These are phyloP conservation scores for Aphelocoma californica DNA, from an alignment of 2,797 vertebrate species.

Conservation along the genomic window DNA sequence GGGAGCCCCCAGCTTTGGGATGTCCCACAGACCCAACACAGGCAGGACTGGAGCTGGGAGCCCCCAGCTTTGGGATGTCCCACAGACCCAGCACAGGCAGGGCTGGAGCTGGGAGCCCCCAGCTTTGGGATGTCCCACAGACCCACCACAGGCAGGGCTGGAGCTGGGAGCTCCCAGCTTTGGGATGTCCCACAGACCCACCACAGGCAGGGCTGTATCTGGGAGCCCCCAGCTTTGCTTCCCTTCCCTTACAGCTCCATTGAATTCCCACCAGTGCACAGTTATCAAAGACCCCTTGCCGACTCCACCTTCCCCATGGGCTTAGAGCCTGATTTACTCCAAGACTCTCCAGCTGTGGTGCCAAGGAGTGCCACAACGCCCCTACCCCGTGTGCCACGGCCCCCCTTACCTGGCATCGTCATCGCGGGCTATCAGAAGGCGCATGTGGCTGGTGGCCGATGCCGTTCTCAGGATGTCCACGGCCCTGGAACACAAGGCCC, in stretches of 20 bases:
- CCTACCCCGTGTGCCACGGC: accelerated
- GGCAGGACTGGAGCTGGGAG: not conserved
- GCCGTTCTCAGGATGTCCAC: conserved; percentile 88
- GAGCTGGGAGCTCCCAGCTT: not conserved
- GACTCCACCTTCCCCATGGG: accelerated
- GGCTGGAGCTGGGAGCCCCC: not conserved
- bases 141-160: not conserved
- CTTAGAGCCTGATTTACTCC: not conserved
- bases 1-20: not conserved
- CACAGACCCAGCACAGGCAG: not conserved
- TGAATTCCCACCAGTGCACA: accelerated
- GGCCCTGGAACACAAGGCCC: conserved; percentile 72
- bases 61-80: not conserved
- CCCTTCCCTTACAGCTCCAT: not conserved
- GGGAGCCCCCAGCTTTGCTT: not conserved
- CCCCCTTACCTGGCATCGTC: conserved; percentile 84
- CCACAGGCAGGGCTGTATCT: not conserved
- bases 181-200: not conserved
- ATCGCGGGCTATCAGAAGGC: conserved; percentile 87
- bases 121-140: not conserved
- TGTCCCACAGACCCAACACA: accelerated
- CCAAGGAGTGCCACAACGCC: accelerated
- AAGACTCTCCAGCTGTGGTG: not conserved
- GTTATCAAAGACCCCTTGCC: not conserved
- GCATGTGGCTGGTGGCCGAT: conserved; percentile 89